A percentile compares a stretch with the other conserved stretches of the same genome.
Conservation (phyloP, 2,888 invertebrate species). For the Callinectes sapidus region DNA sequence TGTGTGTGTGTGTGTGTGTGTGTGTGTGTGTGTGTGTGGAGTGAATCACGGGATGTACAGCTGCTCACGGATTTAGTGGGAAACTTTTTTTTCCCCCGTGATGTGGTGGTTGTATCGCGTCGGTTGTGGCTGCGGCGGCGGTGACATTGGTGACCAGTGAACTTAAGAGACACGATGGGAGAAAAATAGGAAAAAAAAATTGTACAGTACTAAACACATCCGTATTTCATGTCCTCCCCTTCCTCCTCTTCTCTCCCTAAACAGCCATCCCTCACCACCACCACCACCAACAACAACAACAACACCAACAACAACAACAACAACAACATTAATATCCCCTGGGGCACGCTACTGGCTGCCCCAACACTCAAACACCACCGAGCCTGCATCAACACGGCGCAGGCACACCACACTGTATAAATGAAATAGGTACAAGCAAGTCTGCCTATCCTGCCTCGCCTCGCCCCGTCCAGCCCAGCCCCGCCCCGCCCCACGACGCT, state of each 20-base stretch:
- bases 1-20: conserved; percentile 41
- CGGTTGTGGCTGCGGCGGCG: background rate
- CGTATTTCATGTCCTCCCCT: background rate
- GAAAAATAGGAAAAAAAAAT: background rate
- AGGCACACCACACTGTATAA: background rate
- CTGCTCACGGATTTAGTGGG: background rate
- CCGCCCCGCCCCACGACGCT: background rate
- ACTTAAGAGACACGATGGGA: background rate
- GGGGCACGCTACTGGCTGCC: background rate
- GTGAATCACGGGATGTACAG: background rate
- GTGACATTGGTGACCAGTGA: background rate
- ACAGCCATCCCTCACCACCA: background rate
- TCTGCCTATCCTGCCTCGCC: background rate
- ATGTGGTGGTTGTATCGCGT: background rate
- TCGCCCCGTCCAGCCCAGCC: background rate
- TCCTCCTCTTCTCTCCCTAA: background rate
- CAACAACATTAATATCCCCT: background rate
- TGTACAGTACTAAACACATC: background rate
- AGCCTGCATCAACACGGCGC: background rate
- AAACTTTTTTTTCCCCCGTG: background rate
- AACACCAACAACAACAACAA: conserved; percentile 17
- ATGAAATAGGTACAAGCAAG: background rate
- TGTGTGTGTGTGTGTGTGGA: background rate
- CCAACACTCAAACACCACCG: background rate
- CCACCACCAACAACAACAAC: background rate